A percentile compares a stretch with the other conserved stretches of the same genome.
Conservation (phyloP, 2,113 vertebrate genomes). For the Aspidoscelis tigris region DNA sequence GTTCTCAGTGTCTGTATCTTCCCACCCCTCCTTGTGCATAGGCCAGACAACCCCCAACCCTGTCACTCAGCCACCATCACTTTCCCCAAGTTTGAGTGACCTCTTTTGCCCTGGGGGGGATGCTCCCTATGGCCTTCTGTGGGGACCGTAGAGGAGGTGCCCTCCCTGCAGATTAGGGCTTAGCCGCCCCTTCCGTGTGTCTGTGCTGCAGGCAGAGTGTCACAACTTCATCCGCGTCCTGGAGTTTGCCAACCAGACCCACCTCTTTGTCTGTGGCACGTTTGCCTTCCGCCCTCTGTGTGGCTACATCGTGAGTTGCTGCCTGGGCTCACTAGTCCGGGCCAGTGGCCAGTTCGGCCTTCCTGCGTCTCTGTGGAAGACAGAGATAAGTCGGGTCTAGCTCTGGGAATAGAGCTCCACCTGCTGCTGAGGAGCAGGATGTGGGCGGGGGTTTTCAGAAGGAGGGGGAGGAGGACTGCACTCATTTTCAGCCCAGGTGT, state of each 20-base stretch:
- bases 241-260: conserved; percentile 79
- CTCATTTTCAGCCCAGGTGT: too few relatives aligned
- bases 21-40: too few relatives aligned
- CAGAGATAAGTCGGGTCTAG: too few relatives aligned
- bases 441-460: neutral
- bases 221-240: conserved; percentile 88
- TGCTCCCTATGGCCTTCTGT: too few relatives aligned
- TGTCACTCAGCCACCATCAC: too few relatives aligned
- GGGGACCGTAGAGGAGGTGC: too few relatives aligned
- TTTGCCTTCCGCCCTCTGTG: conserved; percentile 90
- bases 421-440: neutral
- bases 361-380: neutral
- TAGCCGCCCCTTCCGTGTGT: too few relatives aligned
- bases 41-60: too few relatives aligned
- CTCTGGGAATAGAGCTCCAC: neutral
- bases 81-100: too few relatives aligned
- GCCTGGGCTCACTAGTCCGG: neutral
- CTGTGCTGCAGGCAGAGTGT: conserved; percentile 79
- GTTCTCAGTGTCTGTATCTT: too few relatives aligned
- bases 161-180: too few relatives aligned
- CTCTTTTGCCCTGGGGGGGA: too few relatives aligned
- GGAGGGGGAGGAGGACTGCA: neutral
- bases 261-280: conserved; percentile 86
- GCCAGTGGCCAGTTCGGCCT: neutral
- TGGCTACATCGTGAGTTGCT: conserved; percentile 83